Evolutionary conservation across 53 echinoderm and acorn worm genomes (phyloP).

Genomic region (Pentamera pediparva): DNA sequence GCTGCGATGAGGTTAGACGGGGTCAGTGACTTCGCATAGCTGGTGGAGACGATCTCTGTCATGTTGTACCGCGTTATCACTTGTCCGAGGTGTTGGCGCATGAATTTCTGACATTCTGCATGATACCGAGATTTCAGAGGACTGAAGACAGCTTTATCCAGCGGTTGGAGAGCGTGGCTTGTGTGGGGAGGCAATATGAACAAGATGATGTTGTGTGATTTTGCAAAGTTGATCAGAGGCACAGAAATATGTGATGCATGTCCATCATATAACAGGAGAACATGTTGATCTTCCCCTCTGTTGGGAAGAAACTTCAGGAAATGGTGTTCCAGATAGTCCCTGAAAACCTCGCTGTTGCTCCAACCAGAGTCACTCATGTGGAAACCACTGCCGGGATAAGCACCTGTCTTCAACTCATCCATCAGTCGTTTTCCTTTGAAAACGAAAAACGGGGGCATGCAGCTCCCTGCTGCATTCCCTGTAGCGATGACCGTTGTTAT

Average conservation of each 20-base stretch:
- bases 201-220: background rate
- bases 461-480: background rate
- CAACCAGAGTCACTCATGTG: constrained; percentile 10
- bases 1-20: no score
- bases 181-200: constrained; percentile 38
- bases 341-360: constrained; percentile 13
- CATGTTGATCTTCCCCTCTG: background rate
- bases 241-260: constrained; percentile 27
- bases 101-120: background rate
- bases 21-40: no score
- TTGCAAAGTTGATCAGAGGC: constrained; percentile 25
- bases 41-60: background rate
- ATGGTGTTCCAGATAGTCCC: background rate
- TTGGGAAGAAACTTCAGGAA: background rate
- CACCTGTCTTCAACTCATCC: background rate
- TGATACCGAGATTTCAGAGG: constrained; percentile 20
- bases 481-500: background rate
- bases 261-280: constrained; percentile 27
- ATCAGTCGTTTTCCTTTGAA: constrained; percentile 19
- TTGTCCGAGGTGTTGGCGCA: background rate
- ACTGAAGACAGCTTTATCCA: constrained; percentile 1
- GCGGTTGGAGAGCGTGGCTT: constrained; percentile 30
- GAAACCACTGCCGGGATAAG: constrained; percentile 1
- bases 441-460: constrained; percentile 10
- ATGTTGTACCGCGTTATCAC: background rate